phyloP scores from a whole-genome alignment of 2,797 vertebrate species.

The Sebastes matsubarae region DNA sequence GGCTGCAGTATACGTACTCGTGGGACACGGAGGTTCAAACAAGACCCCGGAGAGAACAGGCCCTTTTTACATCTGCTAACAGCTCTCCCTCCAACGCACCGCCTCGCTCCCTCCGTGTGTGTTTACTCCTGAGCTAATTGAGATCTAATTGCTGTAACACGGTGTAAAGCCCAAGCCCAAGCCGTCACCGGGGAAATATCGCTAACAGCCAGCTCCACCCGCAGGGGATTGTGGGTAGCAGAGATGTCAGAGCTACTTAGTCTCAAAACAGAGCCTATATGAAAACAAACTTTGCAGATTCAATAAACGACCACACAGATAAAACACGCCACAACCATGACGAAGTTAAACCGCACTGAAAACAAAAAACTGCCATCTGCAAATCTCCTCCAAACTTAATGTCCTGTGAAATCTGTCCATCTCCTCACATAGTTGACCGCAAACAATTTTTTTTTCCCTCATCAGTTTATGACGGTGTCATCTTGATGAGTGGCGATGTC shows the following conservation, averaged over 20 bases:
- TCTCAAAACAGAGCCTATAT: slow-evolving; percentile 44
- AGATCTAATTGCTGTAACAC: slow-evolving; percentile 78
- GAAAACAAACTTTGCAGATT: slow-evolving; percentile 57
- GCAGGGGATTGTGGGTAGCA: slow-evolving; percentile 68
- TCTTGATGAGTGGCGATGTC: slow-evolving; percentile 37
- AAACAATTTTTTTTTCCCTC: background rate
- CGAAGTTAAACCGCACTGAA: background rate
- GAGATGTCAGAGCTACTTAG: slow-evolving; percentile 74
- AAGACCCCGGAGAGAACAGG: slow-evolving; percentile 61
- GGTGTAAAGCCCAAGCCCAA: slow-evolving; percentile 58
- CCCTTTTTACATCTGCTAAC: slow-evolving; percentile 64
- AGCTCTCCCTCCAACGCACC: slow-evolving; percentile 16
- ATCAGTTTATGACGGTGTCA: slow-evolving; percentile 8
- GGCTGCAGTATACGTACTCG: slow-evolving; percentile 24
- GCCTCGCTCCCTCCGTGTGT: slow-evolving; percentile 38
- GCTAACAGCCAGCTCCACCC: slow-evolving; percentile 64
- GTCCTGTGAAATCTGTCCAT: slow-evolving; percentile 39
- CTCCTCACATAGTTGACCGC: background rate
- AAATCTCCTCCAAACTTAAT: slow-evolving; percentile 27
- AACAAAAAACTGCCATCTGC: slow-evolving; percentile 4
- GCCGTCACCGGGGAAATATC: slow-evolving; percentile 69
- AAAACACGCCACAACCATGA: background rate
- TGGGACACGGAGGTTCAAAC: slow-evolving; percentile 63
- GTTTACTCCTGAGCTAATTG: slow-evolving; percentile 78
- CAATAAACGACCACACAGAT: slow-evolving; percentile 14